These are phyloP conservation scores for Dynastes maya DNA, from an alignment of 2,888 invertebrate genomes.

Conservation along the genomic window DNA sequence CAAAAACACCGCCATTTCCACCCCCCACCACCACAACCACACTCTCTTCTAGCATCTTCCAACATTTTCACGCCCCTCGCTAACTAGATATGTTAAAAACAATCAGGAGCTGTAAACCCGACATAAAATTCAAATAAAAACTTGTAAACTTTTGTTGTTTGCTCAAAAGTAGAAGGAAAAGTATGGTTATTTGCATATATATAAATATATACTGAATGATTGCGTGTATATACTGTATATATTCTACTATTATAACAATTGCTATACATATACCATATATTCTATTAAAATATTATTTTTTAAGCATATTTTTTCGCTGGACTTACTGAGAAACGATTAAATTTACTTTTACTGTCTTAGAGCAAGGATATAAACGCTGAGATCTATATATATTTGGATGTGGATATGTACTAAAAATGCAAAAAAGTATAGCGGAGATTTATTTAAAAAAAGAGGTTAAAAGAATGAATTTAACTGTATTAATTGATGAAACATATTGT, in stretches of 20 bases:
- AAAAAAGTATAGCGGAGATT: slow-evolving; percentile 6
- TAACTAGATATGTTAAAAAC: background rate
- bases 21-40: no score
- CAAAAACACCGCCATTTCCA: background rate
- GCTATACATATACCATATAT: slow-evolving; percentile 10
- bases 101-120: background rate
- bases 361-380: background rate
- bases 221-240: slow-evolving; percentile 28
- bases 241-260: slow-evolving; percentile 15
- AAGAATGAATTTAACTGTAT: slow-evolving; percentile 23
- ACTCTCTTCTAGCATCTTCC: background rate
- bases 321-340: background rate
- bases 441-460: slow-evolving; percentile 3
- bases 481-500: slow-evolving; percentile 32
- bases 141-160: slow-evolving; percentile 50
- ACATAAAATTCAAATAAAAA: slow-evolving; percentile 45
- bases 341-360: background rate
- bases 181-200: slow-evolving; percentile 7
- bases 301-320: slow-evolving; percentile 29
- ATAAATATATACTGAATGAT: slow-evolving; percentile 30
- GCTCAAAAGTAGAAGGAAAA: slow-evolving; percentile 42
- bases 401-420: slow-evolving; percentile 9
- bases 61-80: background rate
- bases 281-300: slow-evolving; percentile 21
- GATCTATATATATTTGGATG: slow-evolving; percentile 12